Conservation (phyloP, 2,113 vertebrate genomes). For the Oreotrochilus melanogaster region DNA sequence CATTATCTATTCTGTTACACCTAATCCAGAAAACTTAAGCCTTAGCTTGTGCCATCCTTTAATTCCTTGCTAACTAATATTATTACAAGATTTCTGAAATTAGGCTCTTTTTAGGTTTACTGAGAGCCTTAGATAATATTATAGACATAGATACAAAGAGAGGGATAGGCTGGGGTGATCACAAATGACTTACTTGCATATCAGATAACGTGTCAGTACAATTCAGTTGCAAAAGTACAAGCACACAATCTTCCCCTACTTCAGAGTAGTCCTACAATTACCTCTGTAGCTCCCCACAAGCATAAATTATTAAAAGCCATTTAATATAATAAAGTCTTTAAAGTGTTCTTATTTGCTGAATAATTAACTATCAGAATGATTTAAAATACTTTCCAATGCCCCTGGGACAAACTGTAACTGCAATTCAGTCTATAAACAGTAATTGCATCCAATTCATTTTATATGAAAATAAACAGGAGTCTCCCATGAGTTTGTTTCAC, state of each 20-base stretch:
- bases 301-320: constrained; percentile 44
- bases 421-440: neutral
- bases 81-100: neutral
- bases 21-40: neutral
- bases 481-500: constrained; percentile 13
- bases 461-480: constrained; percentile 37
- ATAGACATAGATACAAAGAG: neutral
- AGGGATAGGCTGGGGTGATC: neutral
- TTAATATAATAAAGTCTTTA: constrained; percentile 37
- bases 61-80: neutral
- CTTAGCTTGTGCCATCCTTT: neutral
- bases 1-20: neutral
- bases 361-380: constrained; percentile 42
- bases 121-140: neutral
- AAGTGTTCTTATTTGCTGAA: constrained; percentile 9
- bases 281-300: neutral
- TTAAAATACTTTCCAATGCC: constrained; percentile 46
- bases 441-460: constrained; percentile 51
- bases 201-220: neutral
- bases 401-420: constrained; percentile 41
- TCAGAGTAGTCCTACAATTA: neutral
- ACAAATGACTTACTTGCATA: neutral
- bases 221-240: neutral
- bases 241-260: neutral
- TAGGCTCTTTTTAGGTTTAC: neutral